phyloP scores from a whole-genome alignment of 2,113 vertebrate genomes.

The Andinoacara biseriatus region DNA sequence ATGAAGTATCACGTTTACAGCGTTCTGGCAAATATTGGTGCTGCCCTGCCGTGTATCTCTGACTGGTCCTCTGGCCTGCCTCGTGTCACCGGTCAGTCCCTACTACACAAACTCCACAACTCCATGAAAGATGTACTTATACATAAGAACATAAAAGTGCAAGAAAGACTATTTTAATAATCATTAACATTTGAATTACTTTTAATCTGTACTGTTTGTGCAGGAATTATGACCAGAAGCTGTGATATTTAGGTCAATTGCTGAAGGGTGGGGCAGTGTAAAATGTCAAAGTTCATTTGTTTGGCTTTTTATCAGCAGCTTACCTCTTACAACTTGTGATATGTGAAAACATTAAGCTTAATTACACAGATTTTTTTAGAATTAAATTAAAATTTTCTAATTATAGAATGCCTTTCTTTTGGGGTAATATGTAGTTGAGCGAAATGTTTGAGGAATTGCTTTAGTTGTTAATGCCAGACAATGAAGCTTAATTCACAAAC shows the following conservation, averaged over 20 bases:
- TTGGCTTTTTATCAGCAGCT: not conserved
- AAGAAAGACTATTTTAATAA: not conserved
- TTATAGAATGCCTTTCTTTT: no score
- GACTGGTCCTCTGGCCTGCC: conserved; percentile 88
- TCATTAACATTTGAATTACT: not conserved
- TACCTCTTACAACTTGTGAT: not conserved
- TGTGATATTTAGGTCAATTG: not conserved
- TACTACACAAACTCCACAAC: not conserved
- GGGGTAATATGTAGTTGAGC: no score
- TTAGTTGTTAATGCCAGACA: no score
- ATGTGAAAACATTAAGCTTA: no score
- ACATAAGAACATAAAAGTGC: not conserved
- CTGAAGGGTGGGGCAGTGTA: not conserved
- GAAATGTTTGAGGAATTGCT: no score
- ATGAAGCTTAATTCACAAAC: no score
- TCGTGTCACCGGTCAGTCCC: conserved; percentile 89
- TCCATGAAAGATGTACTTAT: not conserved
- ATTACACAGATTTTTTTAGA: no score
- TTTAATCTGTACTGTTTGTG: not conserved
- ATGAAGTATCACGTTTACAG: conserved; percentile 92
- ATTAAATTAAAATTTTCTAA: not conserved
- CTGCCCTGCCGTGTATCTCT: conserved; percentile 85
- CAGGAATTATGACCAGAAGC: not conserved
- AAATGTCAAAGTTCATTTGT: not conserved
- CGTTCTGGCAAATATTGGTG: conserved; percentile 85